Evolutionary conservation across 2,113 vertebrate genomes (phyloP), one percentile per base, ranked within the genome.

Genomic region (Australoheros scitulus): DNA sequence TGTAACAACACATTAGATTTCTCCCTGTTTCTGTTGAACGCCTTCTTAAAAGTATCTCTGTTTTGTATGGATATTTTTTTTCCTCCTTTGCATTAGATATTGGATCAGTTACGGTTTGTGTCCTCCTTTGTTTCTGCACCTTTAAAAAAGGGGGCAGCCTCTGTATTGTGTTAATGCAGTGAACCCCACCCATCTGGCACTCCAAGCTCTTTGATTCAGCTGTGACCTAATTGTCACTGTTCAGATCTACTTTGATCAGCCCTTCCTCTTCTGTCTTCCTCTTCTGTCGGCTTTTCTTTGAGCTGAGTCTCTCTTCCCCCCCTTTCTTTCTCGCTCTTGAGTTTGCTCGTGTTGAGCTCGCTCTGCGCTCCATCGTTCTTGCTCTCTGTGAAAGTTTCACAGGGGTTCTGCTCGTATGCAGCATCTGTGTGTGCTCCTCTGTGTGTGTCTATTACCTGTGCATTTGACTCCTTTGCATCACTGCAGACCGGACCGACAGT

Each of bases 301-400:
- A 75, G 20, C 70, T 1, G 9, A 11, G 1, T 47, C 38, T 74
- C 10, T 74, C 57, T 58, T 26, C 17, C 20, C 56, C 68, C 17
- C 3, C 15, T 20, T 84, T 26, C 36, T 77, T 18, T 56, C 10
- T 77, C 50, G 41, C 58, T 85, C 79, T 52, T 17, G 0, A 72
- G 59, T 91, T 80, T 86, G 83, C 80, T 80, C 76, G 11, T 83
- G 29, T 86, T 75, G 56, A 77, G 65, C 61, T 85, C 2, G 2
- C 70, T 80, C 79, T 91, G 22, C 79, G 84, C 68, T 81, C 65
- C 83, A 81, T 92, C 70, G 80, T 87, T 55, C 18, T 86, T 88
- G 65, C 80, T 77, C 43, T 77, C 56, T 76, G 84, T 86, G 68
- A 80, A 56, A 65, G 60, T 60, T 83, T 80, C 52, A 68, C 80